These are phyloP conservation scores for Leptoteleia sp. DNA, from an alignment of 1,140 invertebrate species.

Conservation along the genomic window DNA sequence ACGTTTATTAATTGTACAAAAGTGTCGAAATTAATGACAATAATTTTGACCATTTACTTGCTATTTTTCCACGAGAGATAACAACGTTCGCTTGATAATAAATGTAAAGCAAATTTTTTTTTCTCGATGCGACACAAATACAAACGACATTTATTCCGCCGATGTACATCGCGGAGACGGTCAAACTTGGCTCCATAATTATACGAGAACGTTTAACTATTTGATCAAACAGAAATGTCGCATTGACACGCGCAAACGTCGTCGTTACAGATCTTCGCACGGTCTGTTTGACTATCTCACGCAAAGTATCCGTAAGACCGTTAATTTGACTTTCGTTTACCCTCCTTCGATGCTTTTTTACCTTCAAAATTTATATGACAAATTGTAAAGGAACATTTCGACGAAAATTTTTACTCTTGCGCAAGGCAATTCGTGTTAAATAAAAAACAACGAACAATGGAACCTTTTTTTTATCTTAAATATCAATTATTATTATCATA, in stretches of 20 bases:
- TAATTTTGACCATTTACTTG: conserved; percentile 3
- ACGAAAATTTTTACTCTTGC: no score
- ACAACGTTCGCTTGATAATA: no score
- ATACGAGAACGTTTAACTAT: conserved; percentile 70
- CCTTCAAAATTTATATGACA: conserved; percentile 1
- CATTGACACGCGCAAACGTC: conserved; percentile 63
- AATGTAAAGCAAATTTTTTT: no score
- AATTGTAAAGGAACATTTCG: no score
- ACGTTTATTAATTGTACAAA: no score
- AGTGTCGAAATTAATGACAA: no score
- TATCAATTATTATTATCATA: no score
- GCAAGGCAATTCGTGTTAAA: no score
- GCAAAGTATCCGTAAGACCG: conserved; percentile 31
- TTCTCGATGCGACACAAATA: conserved; percentile 12
- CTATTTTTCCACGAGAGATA: no score
- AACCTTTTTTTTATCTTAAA: no score
- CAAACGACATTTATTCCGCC: conserved; percentile 37
- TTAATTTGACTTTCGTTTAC: conserved; percentile 49
- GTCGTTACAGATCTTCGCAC: conserved; percentile 65
- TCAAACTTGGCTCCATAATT: conserved; percentile 57
- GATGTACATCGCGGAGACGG: conserved; percentile 22
- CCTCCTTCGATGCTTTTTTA: background rate
- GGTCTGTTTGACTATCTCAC: conserved; percentile 67
- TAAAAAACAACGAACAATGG: no score
- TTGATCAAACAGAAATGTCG: conserved; percentile 59